These are phyloP conservation scores for Triplophysa bombifrons DNA, from an alignment of 2,797 vertebrate genomes.

Conservation along the genomic window DNA sequence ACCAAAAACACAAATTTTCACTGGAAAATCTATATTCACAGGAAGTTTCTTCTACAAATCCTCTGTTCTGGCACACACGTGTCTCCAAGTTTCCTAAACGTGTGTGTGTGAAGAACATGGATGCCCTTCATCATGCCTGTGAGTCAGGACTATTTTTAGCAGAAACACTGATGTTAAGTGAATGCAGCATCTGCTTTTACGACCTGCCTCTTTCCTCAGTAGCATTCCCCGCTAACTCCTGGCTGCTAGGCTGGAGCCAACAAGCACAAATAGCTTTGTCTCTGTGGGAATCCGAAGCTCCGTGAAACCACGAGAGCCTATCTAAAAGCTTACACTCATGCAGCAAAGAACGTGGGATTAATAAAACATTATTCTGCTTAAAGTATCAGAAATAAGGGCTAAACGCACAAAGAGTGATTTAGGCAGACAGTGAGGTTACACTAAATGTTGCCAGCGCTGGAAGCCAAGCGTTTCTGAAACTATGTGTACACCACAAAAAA, in stretches of 20 bases:
- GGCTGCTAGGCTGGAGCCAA: slow-evolving; percentile 24
- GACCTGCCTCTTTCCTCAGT: slow-evolving; percentile 35
- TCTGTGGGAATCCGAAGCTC: slow-evolving; percentile 7
- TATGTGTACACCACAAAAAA: not conserved
- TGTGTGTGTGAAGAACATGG: not conserved
- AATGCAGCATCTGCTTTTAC: slow-evolving; percentile 31
- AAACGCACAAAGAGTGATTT: not conserved
- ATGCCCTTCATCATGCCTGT: slow-evolving; percentile 10
- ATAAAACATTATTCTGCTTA: slow-evolving; percentile 9
- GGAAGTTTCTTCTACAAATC: not conserved
- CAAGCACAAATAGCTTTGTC: slow-evolving; percentile 25
- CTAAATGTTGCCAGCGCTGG: not conserved
- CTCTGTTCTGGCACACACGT: not conserved
- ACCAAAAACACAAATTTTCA: not conserved
- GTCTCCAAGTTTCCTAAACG: not conserved
- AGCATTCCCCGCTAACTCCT: slow-evolving; percentile 32
- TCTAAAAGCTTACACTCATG: not conserved
- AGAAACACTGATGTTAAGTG: slow-evolving; percentile 32
- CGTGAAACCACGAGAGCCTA: not conserved
- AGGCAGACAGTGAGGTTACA: not conserved
- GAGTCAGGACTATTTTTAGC: slow-evolving; percentile 43
- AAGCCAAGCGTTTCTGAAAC: not conserved
- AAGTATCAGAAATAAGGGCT: not conserved
- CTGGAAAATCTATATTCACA: slow-evolving; percentile 2
- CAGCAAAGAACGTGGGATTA: not conserved